These are phyloP conservation scores for Solenodon paradoxus DNA, from an alignment of 2,113 vertebrate genomes.

Conservation along the genomic window DNA sequence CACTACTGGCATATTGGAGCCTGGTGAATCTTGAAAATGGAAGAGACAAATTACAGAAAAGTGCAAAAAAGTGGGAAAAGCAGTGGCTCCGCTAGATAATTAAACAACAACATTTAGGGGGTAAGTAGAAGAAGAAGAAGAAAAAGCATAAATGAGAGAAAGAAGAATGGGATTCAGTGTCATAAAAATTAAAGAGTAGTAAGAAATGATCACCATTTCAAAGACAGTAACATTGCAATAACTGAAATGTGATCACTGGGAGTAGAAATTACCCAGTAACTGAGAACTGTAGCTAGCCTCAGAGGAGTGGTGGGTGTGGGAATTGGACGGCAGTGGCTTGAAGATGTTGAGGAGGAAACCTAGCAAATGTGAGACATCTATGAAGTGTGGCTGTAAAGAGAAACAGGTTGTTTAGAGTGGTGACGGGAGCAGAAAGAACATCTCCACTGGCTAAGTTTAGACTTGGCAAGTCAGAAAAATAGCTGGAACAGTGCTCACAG, in stretches of 20 bases:
- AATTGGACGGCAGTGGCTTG: background rate
- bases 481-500: background rate
- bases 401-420: background rate
- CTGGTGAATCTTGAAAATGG: background rate
- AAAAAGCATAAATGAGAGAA: background rate
- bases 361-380: background rate
- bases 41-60: background rate
- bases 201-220: background rate
- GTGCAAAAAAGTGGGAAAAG: background rate
- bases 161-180: background rate
- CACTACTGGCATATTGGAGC: background rate
- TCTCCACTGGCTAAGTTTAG: background rate
- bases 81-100: background rate
- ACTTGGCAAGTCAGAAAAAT: background rate
- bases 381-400: background rate
- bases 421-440: background rate
- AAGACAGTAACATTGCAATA: background rate
- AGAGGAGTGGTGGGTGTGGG: background rate
- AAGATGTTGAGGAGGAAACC: background rate
- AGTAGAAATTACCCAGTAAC: slow-evolving; percentile 49
- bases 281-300: background rate
- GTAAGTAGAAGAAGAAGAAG: background rate
- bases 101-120: background rate
- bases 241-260: background rate
- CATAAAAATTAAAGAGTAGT: background rate